Evolutionary conservation across 2,888 invertebrate genomes (phyloP).

Genomic region (Ectemnius lituratus): DNA sequence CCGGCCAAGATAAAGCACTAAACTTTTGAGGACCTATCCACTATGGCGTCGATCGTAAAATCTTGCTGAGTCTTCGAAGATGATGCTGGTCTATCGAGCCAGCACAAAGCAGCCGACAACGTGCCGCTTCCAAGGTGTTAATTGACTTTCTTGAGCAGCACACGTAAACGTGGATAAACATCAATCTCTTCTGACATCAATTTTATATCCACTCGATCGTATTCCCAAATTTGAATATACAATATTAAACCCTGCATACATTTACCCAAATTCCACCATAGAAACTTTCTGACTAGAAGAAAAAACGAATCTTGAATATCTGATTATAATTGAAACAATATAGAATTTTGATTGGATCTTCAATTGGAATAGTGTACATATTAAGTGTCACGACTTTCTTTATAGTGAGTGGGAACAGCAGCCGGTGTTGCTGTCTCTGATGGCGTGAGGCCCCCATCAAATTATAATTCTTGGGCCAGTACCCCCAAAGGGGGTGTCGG

Average conservation of each 20-base stretch:
- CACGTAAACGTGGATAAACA: background rate
- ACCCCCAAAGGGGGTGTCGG: constrained; percentile 21
- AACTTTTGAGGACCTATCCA: constrained; percentile 56
- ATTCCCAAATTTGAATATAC: background rate
- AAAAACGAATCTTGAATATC: no score
- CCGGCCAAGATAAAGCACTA: constrained; percentile 48
- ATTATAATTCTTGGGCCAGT: constrained; percentile 59
- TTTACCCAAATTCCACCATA: no score
- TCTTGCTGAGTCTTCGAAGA: constrained; percentile 26
- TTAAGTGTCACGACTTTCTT: constrained; percentile 23
- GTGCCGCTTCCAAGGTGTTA: background rate
- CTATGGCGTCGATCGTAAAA: constrained; percentile 50
- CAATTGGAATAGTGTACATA: no score
- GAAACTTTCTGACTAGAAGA: no score
- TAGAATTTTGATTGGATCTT: no score
- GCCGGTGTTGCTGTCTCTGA: constrained; percentile 43
- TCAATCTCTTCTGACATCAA: background rate
- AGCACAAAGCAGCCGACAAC: constrained; percentile 36
- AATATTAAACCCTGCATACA: no score
- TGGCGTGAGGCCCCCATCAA: constrained; percentile 51
- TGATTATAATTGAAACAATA: no score
- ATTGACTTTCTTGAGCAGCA: background rate
- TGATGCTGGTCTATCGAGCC: constrained; percentile 29
- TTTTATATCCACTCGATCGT: background rate
- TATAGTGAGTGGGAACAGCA: constrained; percentile 26